Evolutionary conservation across 2,113 vertebrate genomes (phyloP), one percentile per base, ranked within the genome.

Genomic region (Otus sunia): DNA sequence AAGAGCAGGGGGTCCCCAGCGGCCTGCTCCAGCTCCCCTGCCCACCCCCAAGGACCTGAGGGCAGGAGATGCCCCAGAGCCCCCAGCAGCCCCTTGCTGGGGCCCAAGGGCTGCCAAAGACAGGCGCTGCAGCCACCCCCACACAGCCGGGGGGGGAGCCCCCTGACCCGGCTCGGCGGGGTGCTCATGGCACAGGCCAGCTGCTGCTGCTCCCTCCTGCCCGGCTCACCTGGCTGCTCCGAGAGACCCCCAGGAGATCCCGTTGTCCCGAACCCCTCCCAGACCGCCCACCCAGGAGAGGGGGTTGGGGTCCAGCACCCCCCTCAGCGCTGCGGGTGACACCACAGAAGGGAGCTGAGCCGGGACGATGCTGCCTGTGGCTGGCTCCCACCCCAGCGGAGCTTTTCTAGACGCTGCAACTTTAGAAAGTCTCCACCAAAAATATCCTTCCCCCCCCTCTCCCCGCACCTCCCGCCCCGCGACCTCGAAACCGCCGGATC

Each of bases 401-500:
- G 41, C 19, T 74, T 66, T 37, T 50, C 76, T 49, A 15, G 10
- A 22, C 15, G 3, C 72, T 15, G 49, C n/a, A 67, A 80, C 59
- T 76, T 30, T 6, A 21, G 64, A 93, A 93, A 86, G 58, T 55
- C 26, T 32, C 23, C 37, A 45, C 52, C 55, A 50, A 87, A 95
- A 95, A 92, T 81, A 94, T 76, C 88, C 47, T 18, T 3, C n/a
- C 45, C 27, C 10, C 8, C 1, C 9, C 45, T 47, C 45, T 20
- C 45, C 27, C 6, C 2, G 6, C 50, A 50, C 6, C 22, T n/a
- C 69, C 5, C 30, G 12, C 84, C 37, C 52, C 21, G 26, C 9
- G 12, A 80, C 92, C 94, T 69, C 68, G 6, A 58, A 94, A 85
- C 82, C 76, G 12, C 71, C 58, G 20, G 73, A 81, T 77, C 60